These are phyloP conservation scores for Caenorhabditis angaria DNA, from an alignment of 2,888 invertebrate genomes.

Conservation along the genomic window DNA sequence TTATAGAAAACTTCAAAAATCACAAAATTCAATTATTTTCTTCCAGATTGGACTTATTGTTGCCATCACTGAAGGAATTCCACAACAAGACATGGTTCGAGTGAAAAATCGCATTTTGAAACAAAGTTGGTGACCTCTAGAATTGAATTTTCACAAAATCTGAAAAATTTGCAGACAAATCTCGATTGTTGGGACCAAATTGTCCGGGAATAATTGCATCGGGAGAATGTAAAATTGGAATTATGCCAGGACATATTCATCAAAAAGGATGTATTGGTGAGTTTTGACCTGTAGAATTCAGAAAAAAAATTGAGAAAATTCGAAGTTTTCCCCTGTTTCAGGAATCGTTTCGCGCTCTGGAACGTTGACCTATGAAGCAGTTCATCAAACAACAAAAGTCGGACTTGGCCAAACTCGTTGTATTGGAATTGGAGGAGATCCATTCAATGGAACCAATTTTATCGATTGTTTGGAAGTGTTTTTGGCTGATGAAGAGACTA, in stretches of 20 bases:
- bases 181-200: slow-evolving; percentile 94
- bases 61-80: slow-evolving; percentile 90
- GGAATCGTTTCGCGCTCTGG: slow-evolving; percentile 96
- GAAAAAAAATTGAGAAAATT: background rate
- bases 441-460: slow-evolving; percentile 99
- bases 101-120: slow-evolving; percentile 53
- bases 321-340: slow-evolving; percentile 15
- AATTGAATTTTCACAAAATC: background rate
- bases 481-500: slow-evolving; percentile 84
- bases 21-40: background rate
- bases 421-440: slow-evolving; percentile 98
- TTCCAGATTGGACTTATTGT: slow-evolving; percentile 80
- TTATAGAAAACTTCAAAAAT: background rate
- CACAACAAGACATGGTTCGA: slow-evolving; percentile 87
- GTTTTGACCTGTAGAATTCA: background rate
- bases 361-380: slow-evolving; percentile 97
- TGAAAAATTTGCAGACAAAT: slow-evolving; percentile 76
- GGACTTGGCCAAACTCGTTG: slow-evolving; percentile 76
- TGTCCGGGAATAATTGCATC: slow-evolving; percentile 97
- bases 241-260: slow-evolving; percentile 99
- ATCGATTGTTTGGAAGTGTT: slow-evolving; percentile 79
- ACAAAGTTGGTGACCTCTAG: slow-evolving; percentile 27
- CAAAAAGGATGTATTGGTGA: slow-evolving; percentile 78
- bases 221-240: slow-evolving; percentile 92
- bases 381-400: slow-evolving; percentile 93